phyloP scores from a whole-genome alignment of 2,113 vertebrate species.

The Sturnus vulgaris region DNA sequence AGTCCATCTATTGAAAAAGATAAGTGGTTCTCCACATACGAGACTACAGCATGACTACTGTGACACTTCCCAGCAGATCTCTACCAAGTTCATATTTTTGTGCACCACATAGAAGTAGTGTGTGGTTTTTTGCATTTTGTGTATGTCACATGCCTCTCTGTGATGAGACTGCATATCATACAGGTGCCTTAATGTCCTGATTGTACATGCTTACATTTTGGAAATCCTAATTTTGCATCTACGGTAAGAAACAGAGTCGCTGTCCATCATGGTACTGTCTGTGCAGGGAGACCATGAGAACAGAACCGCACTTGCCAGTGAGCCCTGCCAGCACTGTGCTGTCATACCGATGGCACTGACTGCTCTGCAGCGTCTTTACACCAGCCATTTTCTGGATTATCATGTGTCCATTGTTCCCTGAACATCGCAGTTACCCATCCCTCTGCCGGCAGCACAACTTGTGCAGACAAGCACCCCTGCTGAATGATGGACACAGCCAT shows the following conservation, averaged over 20 bases:
- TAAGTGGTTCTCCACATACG: neutral
- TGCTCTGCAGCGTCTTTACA: neutral
- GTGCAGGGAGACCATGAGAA: neutral
- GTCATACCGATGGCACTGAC: fast-evolving
- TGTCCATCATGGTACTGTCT: neutral
- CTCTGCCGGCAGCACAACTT: neutral
- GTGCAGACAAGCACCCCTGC: neutral
- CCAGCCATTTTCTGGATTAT: neutral
- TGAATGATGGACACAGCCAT: neutral
- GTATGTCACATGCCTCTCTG: neutral
- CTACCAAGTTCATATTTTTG: neutral
- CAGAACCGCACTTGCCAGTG: neutral
- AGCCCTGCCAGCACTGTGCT: neutral
- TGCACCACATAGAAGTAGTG: neutral
- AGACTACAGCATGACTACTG: fast-evolving
- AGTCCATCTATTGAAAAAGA: neutral
- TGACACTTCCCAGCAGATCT: neutral
- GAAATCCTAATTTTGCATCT: neutral
- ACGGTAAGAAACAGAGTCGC: neutral
- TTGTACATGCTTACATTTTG: neutral
- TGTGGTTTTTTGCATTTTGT: fast-evolving
- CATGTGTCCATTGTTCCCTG: neutral
- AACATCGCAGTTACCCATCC: neutral
- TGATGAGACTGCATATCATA: neutral
- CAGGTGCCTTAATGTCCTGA: neutral